phyloP scores from a whole-genome alignment of 2,888 invertebrate species.

The Mylabris sibirica region DNA sequence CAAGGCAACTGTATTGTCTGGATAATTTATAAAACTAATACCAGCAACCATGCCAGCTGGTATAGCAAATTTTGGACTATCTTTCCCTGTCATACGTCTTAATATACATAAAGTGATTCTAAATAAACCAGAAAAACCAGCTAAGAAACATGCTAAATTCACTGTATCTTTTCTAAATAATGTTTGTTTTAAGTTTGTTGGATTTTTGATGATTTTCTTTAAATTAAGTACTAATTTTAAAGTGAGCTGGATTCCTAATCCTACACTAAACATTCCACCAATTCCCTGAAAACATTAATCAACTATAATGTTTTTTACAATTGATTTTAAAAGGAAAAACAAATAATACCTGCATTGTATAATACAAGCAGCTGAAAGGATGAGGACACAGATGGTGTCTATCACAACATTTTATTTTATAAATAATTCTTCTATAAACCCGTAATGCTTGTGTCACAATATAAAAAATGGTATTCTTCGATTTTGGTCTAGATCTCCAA shows the following conservation, averaged over 20 bases:
- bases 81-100: slow-evolving; percentile 68
- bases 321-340: no score
- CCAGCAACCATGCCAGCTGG: slow-evolving; percentile 78
- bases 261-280: slow-evolving; percentile 67
- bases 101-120: slow-evolving; percentile 73
- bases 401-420: slow-evolving; percentile 63
- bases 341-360: slow-evolving; percentile 64
- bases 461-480: slow-evolving; percentile 55
- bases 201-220: slow-evolving; percentile 64
- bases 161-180: slow-evolving; percentile 66
- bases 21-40: slow-evolving; percentile 74
- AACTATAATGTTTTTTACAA: not conserved
- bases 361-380: slow-evolving; percentile 68
- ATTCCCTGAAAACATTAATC: slow-evolving; percentile 62
- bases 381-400: slow-evolving; percentile 68
- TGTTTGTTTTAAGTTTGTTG: slow-evolving; percentile 62
- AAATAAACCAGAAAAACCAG: slow-evolving; percentile 69
- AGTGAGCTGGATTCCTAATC: slow-evolving; percentile 69
- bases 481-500: slow-evolving; percentile 45
- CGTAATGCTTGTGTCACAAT: slow-evolving; percentile 59
- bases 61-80: slow-evolving; percentile 70
- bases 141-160: slow-evolving; percentile 73
- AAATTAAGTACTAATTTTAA: slow-evolving; percentile 68
- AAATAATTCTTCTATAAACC: slow-evolving; percentile 60
- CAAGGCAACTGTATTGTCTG: slow-evolving; percentile 79